Percentiles rank a stretch among this genome's conserved stretches.
Conservation (phyloP, 2,113 vertebrate species). For the Nanorana parkeri region DNA sequence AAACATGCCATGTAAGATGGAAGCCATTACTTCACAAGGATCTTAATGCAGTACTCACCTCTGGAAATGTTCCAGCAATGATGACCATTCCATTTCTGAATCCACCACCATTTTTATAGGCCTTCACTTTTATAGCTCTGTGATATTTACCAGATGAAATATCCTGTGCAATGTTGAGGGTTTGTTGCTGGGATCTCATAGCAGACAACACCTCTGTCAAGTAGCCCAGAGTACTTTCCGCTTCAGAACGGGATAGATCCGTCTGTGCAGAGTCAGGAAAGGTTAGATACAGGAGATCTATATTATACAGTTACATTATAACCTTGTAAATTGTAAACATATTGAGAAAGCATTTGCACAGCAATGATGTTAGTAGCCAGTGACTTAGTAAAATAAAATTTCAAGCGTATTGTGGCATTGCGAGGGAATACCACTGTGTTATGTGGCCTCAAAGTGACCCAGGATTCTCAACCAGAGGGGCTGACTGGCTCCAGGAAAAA, state of each 20-base stretch:
- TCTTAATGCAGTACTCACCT: slow-evolving; percentile 59
- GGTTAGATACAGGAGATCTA: neutral
- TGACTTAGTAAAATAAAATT: no score
- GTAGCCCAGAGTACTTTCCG: slow-evolving; percentile 59
- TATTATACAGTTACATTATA: no score
- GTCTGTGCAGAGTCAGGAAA: slow-evolving; percentile 52
- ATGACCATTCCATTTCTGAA: slow-evolving; percentile 65
- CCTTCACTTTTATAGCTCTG: slow-evolving; percentile 65
- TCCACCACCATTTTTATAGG: slow-evolving; percentile 67
- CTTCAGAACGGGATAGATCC: slow-evolving; percentile 63
- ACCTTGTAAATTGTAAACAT: no score
- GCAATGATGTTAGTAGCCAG: no score
- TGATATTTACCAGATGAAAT: slow-evolving; percentile 42
- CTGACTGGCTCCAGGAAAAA: no score
- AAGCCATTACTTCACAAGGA: neutral
- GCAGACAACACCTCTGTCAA: slow-evolving; percentile 62
- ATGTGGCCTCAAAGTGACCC: no score
- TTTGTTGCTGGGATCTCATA: slow-evolving; percentile 58
- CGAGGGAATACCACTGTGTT: no score
- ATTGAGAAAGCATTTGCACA: no score
- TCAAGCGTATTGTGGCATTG: no score
- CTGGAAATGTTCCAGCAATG: slow-evolving; percentile 63
- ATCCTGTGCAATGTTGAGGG: slow-evolving; percentile 36
- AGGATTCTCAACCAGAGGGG: no score
- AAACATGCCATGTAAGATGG: no score